Conservation (phyloP, 2,888 invertebrate genomes). For the Agrotis exclamationis region DNA sequence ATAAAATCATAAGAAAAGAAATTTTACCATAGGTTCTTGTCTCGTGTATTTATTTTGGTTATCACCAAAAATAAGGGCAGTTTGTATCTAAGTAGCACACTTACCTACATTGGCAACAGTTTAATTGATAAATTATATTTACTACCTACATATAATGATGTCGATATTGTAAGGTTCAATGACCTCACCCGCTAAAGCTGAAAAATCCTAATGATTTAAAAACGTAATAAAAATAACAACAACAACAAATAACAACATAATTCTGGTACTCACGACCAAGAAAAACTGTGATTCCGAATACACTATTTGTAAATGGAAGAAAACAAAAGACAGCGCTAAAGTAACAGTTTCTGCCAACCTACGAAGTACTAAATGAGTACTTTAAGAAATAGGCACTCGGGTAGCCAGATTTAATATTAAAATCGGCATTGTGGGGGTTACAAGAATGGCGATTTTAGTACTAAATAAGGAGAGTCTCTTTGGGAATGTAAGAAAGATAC, state of each 20-base stretch:
- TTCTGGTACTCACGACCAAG: neutral
- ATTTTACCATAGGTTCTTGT: slow-evolving; percentile 28
- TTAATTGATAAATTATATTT: slow-evolving; percentile 14
- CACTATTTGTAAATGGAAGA: neutral
- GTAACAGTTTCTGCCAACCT: too few relatives aligned
- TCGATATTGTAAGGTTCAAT: neutral
- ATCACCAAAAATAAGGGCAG: neutral
- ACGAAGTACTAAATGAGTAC: too few relatives aligned
- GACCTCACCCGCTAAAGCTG: neutral
- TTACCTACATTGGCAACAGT: neutral
- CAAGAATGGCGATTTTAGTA: too few relatives aligned
- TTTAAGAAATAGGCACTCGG: too few relatives aligned
- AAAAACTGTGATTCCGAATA: neutral
- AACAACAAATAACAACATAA: neutral
- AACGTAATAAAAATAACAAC: neutral
- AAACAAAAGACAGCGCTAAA: neutral
- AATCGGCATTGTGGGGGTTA: too few relatives aligned
- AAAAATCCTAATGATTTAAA: slow-evolving; percentile 6
- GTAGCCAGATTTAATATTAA: too few relatives aligned
- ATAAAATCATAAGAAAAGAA: slow-evolving; percentile 11
- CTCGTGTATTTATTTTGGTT: neutral
- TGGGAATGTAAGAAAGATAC: too few relatives aligned
- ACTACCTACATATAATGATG: neutral
- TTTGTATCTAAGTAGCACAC: slow-evolving; percentile 27
- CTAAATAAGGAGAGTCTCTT: too few relatives aligned